Conservation (phyloP, 2,113 vertebrate species). For the Toxotes chatareus region DNA sequence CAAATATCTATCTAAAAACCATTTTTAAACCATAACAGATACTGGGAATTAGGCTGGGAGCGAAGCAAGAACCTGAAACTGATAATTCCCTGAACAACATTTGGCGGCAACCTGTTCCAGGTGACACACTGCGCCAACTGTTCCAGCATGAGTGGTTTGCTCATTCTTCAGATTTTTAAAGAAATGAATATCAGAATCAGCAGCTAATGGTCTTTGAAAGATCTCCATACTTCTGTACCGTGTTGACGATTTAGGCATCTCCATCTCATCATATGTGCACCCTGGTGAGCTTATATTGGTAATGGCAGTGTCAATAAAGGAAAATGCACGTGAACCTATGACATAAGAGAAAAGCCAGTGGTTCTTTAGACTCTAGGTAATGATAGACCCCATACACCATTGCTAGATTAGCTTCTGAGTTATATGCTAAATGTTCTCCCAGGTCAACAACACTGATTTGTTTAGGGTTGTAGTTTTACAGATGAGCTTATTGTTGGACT, state of each 20-base stretch:
- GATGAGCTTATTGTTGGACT: too few species aligned
- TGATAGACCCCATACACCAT: too few species aligned
- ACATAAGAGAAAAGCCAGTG: too few species aligned
- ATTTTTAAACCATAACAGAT: conserved; percentile 30
- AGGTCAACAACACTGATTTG: too few species aligned
- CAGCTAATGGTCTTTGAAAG: not conserved
- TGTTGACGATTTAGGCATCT: not conserved
- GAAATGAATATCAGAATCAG: not conserved
- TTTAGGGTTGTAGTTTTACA: too few species aligned
- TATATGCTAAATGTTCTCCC: too few species aligned
- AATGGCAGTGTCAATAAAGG: too few species aligned
- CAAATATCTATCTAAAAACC: not conserved
- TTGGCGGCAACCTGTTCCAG: conserved; percentile 43
- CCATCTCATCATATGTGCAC: not conserved
- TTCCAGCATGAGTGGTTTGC: not conserved
- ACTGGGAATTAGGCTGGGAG: conserved; percentile 29
- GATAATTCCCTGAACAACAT: conserved; percentile 27
- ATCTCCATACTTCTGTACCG: too few species aligned
- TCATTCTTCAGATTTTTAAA: too few species aligned
- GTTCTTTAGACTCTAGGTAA: not conserved
- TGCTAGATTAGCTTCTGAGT: too few species aligned
- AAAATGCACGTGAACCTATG: not conserved
- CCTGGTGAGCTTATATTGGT: too few species aligned
- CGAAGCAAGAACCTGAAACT: conserved; percentile 15
- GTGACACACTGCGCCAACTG: not conserved